Conservation (phyloP, 64 coral and sea anemone genomes). For the Pocillopora damicornis region DNA sequence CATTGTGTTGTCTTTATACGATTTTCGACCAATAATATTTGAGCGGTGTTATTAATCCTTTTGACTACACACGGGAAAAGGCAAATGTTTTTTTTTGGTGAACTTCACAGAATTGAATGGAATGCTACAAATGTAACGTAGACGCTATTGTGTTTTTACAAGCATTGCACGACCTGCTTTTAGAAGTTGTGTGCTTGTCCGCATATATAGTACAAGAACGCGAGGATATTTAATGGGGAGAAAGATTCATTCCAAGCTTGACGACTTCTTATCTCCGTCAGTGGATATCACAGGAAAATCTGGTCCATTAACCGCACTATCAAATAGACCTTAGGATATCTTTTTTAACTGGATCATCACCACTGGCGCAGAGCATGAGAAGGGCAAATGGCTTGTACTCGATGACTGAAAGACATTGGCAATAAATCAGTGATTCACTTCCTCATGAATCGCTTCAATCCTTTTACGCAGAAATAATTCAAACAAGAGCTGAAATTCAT, state of each 20-base stretch:
- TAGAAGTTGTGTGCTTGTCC: neutral
- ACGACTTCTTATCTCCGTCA: neutral
- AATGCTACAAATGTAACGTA: neutral
- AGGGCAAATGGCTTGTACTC: neutral
- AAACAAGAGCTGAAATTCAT: too few relatives aligned
- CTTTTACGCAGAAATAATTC: too few relatives aligned
- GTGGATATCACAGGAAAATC: neutral
- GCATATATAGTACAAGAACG: neutral
- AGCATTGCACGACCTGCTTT: neutral
- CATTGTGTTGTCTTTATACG: conserved; percentile 16
- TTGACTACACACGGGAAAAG: neutral
- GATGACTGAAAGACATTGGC: conserved; percentile 13
- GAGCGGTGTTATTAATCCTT: too few relatives aligned
- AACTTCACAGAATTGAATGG: neutral
- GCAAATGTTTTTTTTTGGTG: neutral
- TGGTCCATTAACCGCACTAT: neutral
- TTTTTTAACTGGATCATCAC: neutral
- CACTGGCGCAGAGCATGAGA: neutral
- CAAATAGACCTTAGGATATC: neutral
- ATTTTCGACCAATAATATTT: neutral
- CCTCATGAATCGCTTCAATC: too few relatives aligned
- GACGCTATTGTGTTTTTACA: neutral
- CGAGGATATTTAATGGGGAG: neutral
- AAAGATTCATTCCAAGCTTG: neutral
- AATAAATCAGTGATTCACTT: neutral